Base-by-base conservation (phyloP, 2,113 vertebrate genomes). In the Tympanuchus pallidicinctus region DNA sequence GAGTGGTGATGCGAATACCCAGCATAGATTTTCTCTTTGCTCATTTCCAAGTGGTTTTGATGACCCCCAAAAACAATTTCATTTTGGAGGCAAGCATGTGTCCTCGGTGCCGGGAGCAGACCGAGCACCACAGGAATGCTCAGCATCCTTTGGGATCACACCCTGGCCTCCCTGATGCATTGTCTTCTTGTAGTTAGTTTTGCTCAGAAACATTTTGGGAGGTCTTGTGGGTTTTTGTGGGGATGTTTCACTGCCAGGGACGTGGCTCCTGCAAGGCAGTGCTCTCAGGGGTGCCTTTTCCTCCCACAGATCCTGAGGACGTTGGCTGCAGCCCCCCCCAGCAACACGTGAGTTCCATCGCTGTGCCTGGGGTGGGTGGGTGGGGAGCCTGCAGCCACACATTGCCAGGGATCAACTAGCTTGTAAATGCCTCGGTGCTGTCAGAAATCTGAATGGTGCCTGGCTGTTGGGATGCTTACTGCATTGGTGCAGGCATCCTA, bases 271-370 rank as follows among this genome's bases (percentile, higher is more conserved):
- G 56, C 17, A 19, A 32, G 56, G 30, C 56, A 57, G 64, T 6
- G 78, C 28, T 83, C 48, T 82, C 45, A 84, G 2, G 48, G 34
- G 5, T 76, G 1, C 69, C 40, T 14, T 38, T 73, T 74, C 87
- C 67, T 95, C 73, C 93, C 83, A 52, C 96, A 99, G 99, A 98
- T 91, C 99, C 99, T 1, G 99, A 99, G 95, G 99, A 99, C 1
- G 98, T 99, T 1, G 98, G 98, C 96, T 99, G 99, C 90, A 92
- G 28, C 11, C 96, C 98, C 3, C 99, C 99, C 27, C 97, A 98
- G 63, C 99, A 99, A 72, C 98, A 99, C 0, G 98, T 99, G 88
- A 98, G 99, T 98, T 1, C 0, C 4, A 0, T 3, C 0, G 0
- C 6, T 30, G 71, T 2, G 28, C 66, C 32, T 66, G 25, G 81